Evolutionary conservation across 1,140 invertebrate genomes (phyloP), one percentile per base, ranked within the genome.

Genomic region (Antheraea mylitta): DNA sequence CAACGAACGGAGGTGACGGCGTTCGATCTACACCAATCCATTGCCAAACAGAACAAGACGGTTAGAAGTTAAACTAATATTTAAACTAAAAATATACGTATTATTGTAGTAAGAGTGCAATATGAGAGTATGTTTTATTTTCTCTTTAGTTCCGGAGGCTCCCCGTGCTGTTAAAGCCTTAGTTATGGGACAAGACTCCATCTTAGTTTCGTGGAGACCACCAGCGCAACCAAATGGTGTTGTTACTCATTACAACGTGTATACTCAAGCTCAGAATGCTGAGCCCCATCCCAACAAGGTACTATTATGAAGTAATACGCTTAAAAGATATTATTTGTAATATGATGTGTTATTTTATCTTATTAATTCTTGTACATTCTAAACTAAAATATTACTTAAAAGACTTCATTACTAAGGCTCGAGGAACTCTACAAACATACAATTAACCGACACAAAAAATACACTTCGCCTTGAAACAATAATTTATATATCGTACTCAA

Each of bases 31-130:
- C 95, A 19, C 96, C 98, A 7, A 97, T 99, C 78, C 97, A 98
- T 90, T 98, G 98, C 81, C 96, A 97, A 90, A 99, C 98, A 61
- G 97, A 98, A 93, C 97, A 99, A 93, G 98, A 99, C 91, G 97
- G 98, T 98, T 93, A 91, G 87, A 58, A 63, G 45, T 59, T 63
- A 67, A 19, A 19, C 18, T 38, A 8, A 16, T 3, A 9, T 64
- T 36, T 37, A 37, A n/a, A 18, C 13, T 30, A 30, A 30, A 30
- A 30, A 30, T 30, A n/a, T 30, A 30, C 22, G 1, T 30, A 4
- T 30, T 30, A 13, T 42, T 22, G 4, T 4, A 30, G 22, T 30
- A 30, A 30, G 22, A 30, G 22, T 30, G 22, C 22, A 4, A 30
- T 30, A 30, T 30, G 22, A 2, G 22, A 30, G 4, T 30, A 30